phyloP scores from a whole-genome alignment of 2,113 vertebrate species.

The Fregetta grallaria region DNA sequence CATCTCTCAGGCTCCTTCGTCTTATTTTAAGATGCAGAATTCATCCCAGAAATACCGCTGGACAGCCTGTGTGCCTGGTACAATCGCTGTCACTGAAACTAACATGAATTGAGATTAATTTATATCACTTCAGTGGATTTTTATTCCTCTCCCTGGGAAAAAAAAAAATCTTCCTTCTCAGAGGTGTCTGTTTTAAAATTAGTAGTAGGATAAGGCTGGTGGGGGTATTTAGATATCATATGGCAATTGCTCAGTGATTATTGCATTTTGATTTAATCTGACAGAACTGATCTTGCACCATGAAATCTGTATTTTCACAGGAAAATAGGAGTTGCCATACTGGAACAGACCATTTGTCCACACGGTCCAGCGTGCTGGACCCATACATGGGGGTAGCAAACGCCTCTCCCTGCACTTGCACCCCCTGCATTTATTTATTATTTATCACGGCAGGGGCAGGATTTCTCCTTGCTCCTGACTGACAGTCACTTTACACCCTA shows the following conservation, averaged over 20 bases:
- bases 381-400: not conserved
- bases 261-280: constrained; percentile 72
- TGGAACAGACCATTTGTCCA: constrained; percentile 56
- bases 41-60: constrained; percentile 55
- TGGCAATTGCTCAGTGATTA: constrained; percentile 60
- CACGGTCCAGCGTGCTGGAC: not conserved
- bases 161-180: constrained; percentile 11
- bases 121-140: constrained; percentile 68
- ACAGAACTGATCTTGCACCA: constrained; percentile 55
- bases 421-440: not conserved
- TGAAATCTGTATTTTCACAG: constrained; percentile 62
- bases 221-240: constrained; percentile 58
- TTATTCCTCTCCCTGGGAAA: constrained; percentile 20
- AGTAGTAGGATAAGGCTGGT: constrained; percentile 41
- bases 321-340: constrained; percentile 59
- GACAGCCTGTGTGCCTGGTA: constrained; percentile 58
- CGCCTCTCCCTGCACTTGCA: not conserved
- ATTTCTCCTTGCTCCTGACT: not conserved
- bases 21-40: constrained; percentile 53
- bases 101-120: constrained; percentile 70
- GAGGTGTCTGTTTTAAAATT: constrained; percentile 59
- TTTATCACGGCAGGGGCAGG: not conserved
- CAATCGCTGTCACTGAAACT: constrained; percentile 53
- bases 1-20: not conserved
- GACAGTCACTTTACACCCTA: not conserved